Conservation (phyloP, 2,797 vertebrate genomes). For the Notolabrus celidotus region DNA sequence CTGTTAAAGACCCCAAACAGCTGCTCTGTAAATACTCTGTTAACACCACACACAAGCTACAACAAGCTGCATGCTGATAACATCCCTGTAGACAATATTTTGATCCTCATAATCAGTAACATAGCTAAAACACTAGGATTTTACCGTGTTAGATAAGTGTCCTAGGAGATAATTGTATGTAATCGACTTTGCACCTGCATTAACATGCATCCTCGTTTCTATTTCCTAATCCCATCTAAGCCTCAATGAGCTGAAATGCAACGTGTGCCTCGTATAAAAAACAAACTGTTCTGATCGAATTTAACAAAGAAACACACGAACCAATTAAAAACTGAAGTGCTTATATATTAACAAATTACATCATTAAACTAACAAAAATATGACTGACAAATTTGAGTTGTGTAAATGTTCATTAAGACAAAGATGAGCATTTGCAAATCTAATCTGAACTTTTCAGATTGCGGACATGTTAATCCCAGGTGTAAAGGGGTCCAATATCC, state of each 20-base stretch:
- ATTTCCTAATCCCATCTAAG: constrained; percentile 10
- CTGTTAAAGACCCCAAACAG: constrained; percentile 83
- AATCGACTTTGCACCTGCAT: constrained; percentile 53
- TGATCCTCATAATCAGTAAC: constrained; percentile 72
- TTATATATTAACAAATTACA: constrained; percentile 2
- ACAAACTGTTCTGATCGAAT: constrained; percentile 4
- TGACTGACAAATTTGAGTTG: constrained; percentile 7
- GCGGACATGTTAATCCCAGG: constrained; percentile 40
- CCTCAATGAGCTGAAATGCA: constrained; percentile 7
- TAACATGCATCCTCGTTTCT: constrained; percentile 36
- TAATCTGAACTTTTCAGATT: constrained; percentile 26
- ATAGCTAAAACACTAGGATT: constrained; percentile 61
- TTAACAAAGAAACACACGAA: neutral
- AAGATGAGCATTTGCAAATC: constrained; percentile 1
- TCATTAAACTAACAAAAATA: neutral
- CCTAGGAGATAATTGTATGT: constrained; percentile 68
- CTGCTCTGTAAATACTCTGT: constrained; percentile 74
- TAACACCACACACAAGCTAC: constrained; percentile 59
- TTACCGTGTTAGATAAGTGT: constrained; percentile 61
- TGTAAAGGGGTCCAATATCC: constrained; percentile 38
- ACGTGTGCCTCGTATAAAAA: constrained; percentile 5
- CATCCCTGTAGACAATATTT: constrained; percentile 65
- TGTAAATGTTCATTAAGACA: constrained; percentile 45
- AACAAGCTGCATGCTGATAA: constrained; percentile 92
- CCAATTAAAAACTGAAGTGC: constrained; percentile 12